Conservation (phyloP, 53 echinoderm and acorn worm species). For the Temnopleurus reevesii region DNA sequence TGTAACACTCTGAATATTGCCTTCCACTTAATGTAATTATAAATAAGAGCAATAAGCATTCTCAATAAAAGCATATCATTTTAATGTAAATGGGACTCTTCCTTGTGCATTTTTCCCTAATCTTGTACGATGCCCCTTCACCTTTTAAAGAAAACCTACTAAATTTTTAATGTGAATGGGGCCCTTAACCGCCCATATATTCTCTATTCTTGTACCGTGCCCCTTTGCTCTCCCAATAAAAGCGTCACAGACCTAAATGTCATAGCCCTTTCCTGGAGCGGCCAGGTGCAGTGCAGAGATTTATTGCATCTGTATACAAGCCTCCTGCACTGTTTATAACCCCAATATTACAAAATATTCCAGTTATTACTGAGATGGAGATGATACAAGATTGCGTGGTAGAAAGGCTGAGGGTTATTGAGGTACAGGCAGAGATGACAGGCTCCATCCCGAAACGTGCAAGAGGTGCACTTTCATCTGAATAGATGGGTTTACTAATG, state of each 20-base stretch:
- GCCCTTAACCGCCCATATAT: background rate
- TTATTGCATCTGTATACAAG: conserved; percentile 30
- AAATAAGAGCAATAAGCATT: too few relatives aligned
- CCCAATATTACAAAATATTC: conserved; percentile 15
- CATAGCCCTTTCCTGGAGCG: background rate
- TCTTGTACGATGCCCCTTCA: too few relatives aligned
- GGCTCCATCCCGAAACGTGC: too few relatives aligned
- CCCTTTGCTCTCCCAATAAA: background rate
- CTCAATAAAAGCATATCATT: too few relatives aligned
- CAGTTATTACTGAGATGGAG: background rate
- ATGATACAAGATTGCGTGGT: background rate
- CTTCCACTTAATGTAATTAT: too few relatives aligned
- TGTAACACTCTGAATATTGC: too few relatives aligned
- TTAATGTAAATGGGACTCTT: too few relatives aligned
- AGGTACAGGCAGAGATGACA: too few relatives aligned
- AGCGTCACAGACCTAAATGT: conserved; percentile 22
- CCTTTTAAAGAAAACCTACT: too few relatives aligned
- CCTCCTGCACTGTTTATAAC: background rate
- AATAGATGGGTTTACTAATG: too few relatives aligned
- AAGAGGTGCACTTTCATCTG: too few relatives aligned
- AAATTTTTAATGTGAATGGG: background rate
- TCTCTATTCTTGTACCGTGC: background rate
- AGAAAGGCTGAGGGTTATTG: background rate
- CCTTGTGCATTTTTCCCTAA: too few relatives aligned
- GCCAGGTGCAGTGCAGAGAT: conserved; percentile 13